Base-by-base conservation (phyloP, 2,888 invertebrate species). In the Drosophila flavopinicola region DNA sequence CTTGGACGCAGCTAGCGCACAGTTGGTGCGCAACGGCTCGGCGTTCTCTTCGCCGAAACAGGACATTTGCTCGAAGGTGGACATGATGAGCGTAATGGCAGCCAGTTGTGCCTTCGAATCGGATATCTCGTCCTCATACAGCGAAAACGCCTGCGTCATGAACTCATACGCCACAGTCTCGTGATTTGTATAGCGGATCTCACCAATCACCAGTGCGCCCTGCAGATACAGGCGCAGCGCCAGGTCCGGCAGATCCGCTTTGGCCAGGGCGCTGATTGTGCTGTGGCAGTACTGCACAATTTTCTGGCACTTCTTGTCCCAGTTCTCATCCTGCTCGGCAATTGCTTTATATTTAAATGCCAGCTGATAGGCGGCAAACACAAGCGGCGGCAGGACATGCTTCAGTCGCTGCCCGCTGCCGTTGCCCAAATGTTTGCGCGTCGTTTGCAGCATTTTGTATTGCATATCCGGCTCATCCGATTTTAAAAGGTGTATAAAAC, bases 111-210 rank as follows among this genome's bases (percentile, higher is more conserved):
- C 97, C 90, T 98, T 98, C 56, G 98, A 98, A 91, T 99, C 99
- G 1, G 97, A 97, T 85, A 99, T 97, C 92, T 99, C 99, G 90
- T 99, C 99, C 91, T 99, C 99, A 90, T 99, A 99, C 52, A 99
- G 91, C 0, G 98, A 97, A 92, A 99, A 99, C 0, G 99, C 98
- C 64, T 91, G 91, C 17, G 99, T 98, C 90, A 99, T 95, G 89
- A 98, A 99, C 91, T 99, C 99, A 92, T 99, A 99, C 0, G 99
- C 99, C 1, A 99, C 96, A 6, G 98, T 97, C 92, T 99, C 99
- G 90, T 97, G 96, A 89, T 98, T 98, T 61, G 97, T 96, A 91
- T 99, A 99, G 6, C 94, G 94, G 51, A 98, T 97, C 91, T 96
- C 95, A 53, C 97, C 96, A 58, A 98, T 97, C 0, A 98, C 97